Evolutionary conservation across 1,140 invertebrate species (phyloP).

Genomic region (Orius insidiosus): DNA sequence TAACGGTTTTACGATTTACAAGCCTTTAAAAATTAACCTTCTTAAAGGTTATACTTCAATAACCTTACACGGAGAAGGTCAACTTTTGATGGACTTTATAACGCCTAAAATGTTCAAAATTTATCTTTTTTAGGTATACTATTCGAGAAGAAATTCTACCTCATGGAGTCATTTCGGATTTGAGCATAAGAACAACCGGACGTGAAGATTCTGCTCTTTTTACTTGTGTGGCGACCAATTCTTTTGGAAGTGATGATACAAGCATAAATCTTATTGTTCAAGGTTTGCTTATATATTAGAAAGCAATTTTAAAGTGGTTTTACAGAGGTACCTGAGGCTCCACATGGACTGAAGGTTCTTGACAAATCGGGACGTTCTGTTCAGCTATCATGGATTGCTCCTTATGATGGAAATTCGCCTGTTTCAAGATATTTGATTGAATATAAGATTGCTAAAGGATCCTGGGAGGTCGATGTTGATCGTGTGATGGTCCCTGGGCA

Average conservation of each 20-base stretch:
- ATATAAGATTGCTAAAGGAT: conserved; percentile 72
- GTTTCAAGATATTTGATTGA: conserved; percentile 83
- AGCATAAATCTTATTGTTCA: conserved; percentile 91
- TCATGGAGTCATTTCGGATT: conserved; percentile 69
- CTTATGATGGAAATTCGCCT: conserved; percentile 89
- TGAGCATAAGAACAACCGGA: conserved; percentile 78
- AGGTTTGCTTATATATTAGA: conserved; percentile 32
- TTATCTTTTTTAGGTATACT: conserved; percentile 47
- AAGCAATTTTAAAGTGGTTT: conserved; percentile 6
- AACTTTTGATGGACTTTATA: no score
- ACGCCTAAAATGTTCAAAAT: background rate
- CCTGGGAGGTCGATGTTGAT: conserved; percentile 60
- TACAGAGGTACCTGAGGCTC: conserved; percentile 81
- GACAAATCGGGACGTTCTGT: conserved; percentile 81
- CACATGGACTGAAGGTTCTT: conserved; percentile 74
- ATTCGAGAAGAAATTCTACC: conserved; percentile 77
- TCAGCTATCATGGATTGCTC: conserved; percentile 79
- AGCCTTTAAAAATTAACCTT: no score
- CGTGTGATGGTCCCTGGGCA: conserved; percentile 68
- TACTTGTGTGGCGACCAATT: conserved; percentile 86
- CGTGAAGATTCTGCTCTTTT: conserved; percentile 81
- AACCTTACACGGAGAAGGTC: no score
- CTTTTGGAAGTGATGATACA: conserved; percentile 86
- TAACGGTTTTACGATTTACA: no score
- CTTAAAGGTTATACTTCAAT: no score